These are phyloP conservation scores for Stenoptilia bipunctidactyla DNA, from an alignment of 2,888 invertebrate species.

Conservation along the genomic window DNA sequence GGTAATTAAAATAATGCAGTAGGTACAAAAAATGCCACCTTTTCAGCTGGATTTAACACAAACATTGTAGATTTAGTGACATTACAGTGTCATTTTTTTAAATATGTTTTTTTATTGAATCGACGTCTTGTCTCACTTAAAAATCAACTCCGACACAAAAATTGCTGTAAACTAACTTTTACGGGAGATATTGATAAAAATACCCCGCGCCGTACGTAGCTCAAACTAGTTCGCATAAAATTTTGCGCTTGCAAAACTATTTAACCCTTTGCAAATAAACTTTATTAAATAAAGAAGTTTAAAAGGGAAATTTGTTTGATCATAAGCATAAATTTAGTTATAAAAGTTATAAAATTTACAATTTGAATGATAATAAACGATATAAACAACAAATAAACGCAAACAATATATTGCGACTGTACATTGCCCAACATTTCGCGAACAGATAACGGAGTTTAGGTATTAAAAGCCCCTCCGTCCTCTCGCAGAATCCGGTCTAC, in stretches of 20 bases:
- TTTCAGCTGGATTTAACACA: no score
- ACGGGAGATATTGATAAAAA: background rate
- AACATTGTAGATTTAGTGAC: no score
- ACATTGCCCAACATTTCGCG: conserved; percentile 66
- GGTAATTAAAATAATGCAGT: no score
- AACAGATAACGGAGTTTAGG: conserved; percentile 55
- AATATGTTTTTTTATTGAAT: background rate
- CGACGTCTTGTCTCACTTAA: background rate
- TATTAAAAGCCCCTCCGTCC: conserved; percentile 52
- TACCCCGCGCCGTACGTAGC: background rate
- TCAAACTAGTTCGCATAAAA: background rate
- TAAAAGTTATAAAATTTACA: no score
- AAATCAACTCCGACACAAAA: background rate
- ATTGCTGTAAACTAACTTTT: background rate
- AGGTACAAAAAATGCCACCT: no score
- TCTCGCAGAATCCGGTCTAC: conserved; percentile 58
- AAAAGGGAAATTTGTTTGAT: no score
- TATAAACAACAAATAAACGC: conserved; percentile 15
- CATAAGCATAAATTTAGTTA: no score
- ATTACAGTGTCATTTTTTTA: no score
- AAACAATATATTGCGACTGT: conserved; percentile 55
- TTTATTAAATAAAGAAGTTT: no score
- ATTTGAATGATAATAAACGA: no score
- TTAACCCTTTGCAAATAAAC: no score
- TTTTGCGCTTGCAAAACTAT: no score